These are phyloP conservation scores for Agapornis roseicollis DNA, from an alignment of 2,113 vertebrate species.

Conservation along the genomic window DNA sequence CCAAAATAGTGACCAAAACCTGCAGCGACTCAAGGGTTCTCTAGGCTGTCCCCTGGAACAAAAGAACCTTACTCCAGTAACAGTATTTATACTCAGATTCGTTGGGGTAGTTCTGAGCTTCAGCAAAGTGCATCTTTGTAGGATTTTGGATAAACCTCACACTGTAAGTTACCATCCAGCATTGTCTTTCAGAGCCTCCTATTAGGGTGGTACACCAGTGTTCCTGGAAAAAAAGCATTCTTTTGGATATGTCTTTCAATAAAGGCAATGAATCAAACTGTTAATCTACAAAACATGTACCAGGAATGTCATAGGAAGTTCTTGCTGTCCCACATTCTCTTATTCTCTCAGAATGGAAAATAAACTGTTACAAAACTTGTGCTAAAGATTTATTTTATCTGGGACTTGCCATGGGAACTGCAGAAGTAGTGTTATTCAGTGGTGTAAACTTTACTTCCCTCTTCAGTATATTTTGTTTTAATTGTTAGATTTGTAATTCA, in stretches of 20 bases:
- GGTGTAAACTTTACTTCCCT: not conserved
- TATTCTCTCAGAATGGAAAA: not conserved
- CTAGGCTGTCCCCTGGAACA: not conserved
- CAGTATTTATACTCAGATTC: not conserved
- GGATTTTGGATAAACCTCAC: not conserved
- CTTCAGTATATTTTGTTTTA: not conserved
- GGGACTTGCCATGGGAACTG: not conserved
- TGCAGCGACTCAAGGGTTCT: not conserved
- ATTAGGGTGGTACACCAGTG: not conserved
- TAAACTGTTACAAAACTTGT: not conserved
- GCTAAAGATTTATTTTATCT: not conserved
- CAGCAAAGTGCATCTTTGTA: not conserved
- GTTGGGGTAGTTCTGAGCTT: not conserved
- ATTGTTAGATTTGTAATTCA: not conserved
- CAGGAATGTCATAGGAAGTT: not conserved
- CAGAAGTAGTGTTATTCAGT: not conserved
- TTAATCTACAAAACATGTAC: fast-evolving
- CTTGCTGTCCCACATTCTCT: not conserved
- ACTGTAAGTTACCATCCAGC: not conserved
- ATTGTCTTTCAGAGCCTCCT: not conserved
- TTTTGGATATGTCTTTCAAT: not conserved
- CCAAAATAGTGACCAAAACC: not conserved
- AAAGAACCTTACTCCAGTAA: not conserved
- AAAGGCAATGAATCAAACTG: not conserved
- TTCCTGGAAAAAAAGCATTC: not conserved